Evolutionary conservation across 2,888 invertebrate species (phyloP), one percentile per base, ranked within the genome.

Genomic region (Carcina quercana): DNA sequence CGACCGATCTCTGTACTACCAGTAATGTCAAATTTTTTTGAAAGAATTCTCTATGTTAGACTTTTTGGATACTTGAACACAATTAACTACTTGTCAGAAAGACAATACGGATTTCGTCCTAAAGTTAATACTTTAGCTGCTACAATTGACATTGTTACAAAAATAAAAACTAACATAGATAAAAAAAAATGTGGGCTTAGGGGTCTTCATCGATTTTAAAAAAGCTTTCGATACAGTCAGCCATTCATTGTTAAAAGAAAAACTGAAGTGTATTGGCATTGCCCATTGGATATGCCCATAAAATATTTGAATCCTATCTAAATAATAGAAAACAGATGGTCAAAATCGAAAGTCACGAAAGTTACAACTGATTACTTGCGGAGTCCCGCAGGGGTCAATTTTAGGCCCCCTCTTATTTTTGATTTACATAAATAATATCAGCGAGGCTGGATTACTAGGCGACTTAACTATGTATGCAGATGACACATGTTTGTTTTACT

Each of bases 401-500:
- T 22, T 44, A n/a, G 41, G n/a, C n/a, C n/a, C n/a, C n/a, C n/a
- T n/a, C n/a, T n/a, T n/a, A n/a, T n/a, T n/a, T n/a, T n/a, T n/a
- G 43, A 32, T 37, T 2, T 41, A 41, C 15, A 39, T 41, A 0
- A 43, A 41, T 25, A 28, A 30, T 15, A 34, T 40, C 5, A 2
- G 21, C 11, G 13, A 30, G 0, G n/a, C 41, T 10, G 37, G 29
- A 1, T 15, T 44, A 3, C 15, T 21, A 2, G 39, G 39, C 2
- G 25, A 45, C 11, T 2, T 42, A 2, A 38, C 35, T 5, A 10
- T 46, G 1, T 43, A 37, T 19, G 43, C 42, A 1, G 43, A 43
- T 25, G 38, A 46, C 17, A 46, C 43, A 5, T 28, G 38, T 15
- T 21, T 43, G n/a, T 43, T 43, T 10, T 40, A 43, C 14, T 42